Conservation (phyloP, 2,113 vertebrate species). For the Triplophysa rosa region DNA sequence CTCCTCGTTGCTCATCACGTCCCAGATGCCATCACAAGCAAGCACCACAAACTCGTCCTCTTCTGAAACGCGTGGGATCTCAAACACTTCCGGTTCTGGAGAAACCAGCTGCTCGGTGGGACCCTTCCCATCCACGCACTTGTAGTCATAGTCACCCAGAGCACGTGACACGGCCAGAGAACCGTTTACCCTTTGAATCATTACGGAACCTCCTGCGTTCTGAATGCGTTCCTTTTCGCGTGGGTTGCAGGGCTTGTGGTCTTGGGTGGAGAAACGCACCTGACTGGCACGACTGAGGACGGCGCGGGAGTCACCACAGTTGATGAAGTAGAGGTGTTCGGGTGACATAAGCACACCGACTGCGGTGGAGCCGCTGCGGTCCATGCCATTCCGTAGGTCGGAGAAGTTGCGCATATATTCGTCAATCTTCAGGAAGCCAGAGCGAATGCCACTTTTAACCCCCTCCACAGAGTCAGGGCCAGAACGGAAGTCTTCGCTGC, state of each 20-base stretch:
- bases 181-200: slow-evolving; percentile 98
- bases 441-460: slow-evolving; percentile 95
- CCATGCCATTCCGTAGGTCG: slow-evolving; percentile 96
- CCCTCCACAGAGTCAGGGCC: slow-evolving; percentile 85
- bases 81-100: slow-evolving; percentile 97
- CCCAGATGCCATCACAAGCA: slow-evolving; percentile 99
- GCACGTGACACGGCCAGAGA: slow-evolving; percentile 97
- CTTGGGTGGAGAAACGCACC: slow-evolving; percentile 98
- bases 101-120: slow-evolving; percentile 99
- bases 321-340: slow-evolving; percentile 96
- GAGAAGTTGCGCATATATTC: slow-evolving; percentile 98
- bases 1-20: slow-evolving; percentile 99
- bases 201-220: slow-evolving; percentile 96
- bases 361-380: slow-evolving; percentile 97
- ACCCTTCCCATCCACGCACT: slow-evolving; percentile 97
- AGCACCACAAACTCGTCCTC: slow-evolving; percentile 97
- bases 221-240: slow-evolving; percentile 97
- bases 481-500: slow-evolving; percentile 87
- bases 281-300: slow-evolving; percentile 89
- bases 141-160: slow-evolving; percentile 99
- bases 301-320: slow-evolving; percentile 96
- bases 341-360: slow-evolving; percentile 96
- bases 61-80: slow-evolving; percentile 87
- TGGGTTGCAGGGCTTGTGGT: slow-evolving; percentile 99
- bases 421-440: slow-evolving; percentile 98